These are phyloP conservation scores for Xerus rutilus DNA, from an alignment of 2,797 vertebrate species.

Conservation along the genomic window DNA sequence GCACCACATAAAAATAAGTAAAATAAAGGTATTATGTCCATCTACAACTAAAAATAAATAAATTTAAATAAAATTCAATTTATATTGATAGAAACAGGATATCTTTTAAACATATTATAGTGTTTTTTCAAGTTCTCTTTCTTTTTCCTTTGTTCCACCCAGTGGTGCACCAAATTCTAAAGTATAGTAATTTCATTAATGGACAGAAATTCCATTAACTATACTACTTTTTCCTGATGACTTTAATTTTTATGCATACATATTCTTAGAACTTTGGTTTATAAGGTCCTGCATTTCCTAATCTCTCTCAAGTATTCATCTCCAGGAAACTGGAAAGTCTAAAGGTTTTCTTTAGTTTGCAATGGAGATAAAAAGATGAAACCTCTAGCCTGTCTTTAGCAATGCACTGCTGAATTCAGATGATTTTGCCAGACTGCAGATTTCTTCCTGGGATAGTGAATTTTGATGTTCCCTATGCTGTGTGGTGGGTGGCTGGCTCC, in stretches of 20 bases:
- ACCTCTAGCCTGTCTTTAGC: conserved; percentile 9
- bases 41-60: too few species aligned
- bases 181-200: conserved; percentile 3
- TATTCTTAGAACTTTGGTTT: conserved; percentile 29
- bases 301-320: conserved; percentile 54
- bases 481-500: neutral
- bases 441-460: neutral
- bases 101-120: neutral
- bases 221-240: neutral
- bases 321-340: neutral
- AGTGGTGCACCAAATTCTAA: conserved; percentile 2
- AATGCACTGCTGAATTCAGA: neutral
- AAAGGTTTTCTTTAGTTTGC: conserved; percentile 69
- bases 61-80: neutral
- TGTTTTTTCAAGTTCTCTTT: neutral
- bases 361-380: conserved; percentile 59
- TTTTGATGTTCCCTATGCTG: neutral
- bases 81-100: neutral
- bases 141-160: neutral
- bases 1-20: too few species aligned
- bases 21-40: too few species aligned
- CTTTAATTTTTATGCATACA: conserved; percentile 4
- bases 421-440: neutral
- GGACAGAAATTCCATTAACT: conserved; percentile 22
- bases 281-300: neutral